Conservation (phyloP, 2,888 invertebrate species). For the Tenthredo notha region DNA sequence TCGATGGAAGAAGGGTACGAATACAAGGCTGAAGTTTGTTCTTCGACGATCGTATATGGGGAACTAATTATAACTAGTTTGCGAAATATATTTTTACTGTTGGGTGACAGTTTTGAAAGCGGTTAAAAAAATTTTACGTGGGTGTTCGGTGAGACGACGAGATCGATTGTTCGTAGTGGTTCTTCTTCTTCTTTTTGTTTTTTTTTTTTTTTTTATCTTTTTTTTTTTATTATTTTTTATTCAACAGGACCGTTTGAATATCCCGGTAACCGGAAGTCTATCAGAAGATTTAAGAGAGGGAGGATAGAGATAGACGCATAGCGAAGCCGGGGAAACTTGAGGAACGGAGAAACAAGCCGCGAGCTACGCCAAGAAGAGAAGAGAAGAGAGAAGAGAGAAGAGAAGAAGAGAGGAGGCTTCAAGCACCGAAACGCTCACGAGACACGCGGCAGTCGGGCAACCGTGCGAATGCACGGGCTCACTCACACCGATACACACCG, state of each 20-base stretch:
- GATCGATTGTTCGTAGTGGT: neutral
- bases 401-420: constrained; percentile 39
- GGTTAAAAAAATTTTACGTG: neutral
- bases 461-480: constrained; percentile 52
- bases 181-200: neutral
- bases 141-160: neutral
- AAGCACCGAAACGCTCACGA: constrained; percentile 49
- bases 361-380: neutral
- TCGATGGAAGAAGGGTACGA: constrained; percentile 11
- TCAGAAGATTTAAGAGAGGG: neutral
- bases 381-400: constrained; percentile 13
- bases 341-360: constrained; percentile 1
- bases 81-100: neutral
- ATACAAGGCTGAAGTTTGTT: neutral
- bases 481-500: constrained; percentile 46
- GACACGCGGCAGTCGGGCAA: constrained; percentile 52
- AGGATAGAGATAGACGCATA: constrained; percentile 11
- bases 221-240: neutral
- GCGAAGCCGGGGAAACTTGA: neutral
- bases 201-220: neutral
- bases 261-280: constrained; percentile 10
- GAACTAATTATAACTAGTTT: neutral
- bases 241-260: constrained; percentile 4
- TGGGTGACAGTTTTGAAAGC: neutral
- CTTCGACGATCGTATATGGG: neutral